Evolutionary conservation across 2,797 vertebrate genomes (phyloP).

Genomic region (Lutjanus argentimaculatus): DNA sequence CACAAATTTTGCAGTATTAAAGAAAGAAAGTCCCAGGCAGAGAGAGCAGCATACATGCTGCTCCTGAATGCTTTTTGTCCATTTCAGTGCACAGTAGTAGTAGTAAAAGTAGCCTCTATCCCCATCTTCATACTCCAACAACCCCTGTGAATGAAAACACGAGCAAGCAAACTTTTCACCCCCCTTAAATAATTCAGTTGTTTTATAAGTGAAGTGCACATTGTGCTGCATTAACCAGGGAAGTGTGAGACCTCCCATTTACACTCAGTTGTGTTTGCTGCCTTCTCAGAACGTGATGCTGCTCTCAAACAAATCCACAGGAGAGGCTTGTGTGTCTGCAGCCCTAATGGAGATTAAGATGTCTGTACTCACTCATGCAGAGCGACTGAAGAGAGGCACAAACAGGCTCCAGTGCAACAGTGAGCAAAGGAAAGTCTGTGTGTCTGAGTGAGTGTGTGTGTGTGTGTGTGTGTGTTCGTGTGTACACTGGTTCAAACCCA

Average conservation of each 20-base stretch:
- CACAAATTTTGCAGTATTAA: not conserved
- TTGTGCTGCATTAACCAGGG: not conserved
- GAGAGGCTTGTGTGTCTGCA: constrained; percentile 55
- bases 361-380: constrained; percentile 73
- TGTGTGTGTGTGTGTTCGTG: not conserved
- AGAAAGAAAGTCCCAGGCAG: constrained; percentile 10
- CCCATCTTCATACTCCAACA: not conserved
- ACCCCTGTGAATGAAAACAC: not conserved
- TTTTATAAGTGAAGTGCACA: constrained; percentile 18
- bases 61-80: not conserved
- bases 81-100: not conserved
- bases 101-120: not conserved
- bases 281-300: constrained; percentile 33
- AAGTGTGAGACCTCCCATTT: constrained; percentile 12
- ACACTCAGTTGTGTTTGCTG: constrained; percentile 23
- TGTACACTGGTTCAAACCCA: not conserved
- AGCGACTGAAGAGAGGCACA: constrained; percentile 46
- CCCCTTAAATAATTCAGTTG: not conserved
- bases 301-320: constrained; percentile 47
- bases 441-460: constrained; percentile 17
- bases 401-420: constrained; percentile 26
- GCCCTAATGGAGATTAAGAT: constrained; percentile 75
- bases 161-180: not conserved
- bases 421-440: not conserved
- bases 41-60: not conserved